Base-by-base conservation (phyloP, 2,888 invertebrate genomes). In the Holacanthella duospinosa region DNA sequence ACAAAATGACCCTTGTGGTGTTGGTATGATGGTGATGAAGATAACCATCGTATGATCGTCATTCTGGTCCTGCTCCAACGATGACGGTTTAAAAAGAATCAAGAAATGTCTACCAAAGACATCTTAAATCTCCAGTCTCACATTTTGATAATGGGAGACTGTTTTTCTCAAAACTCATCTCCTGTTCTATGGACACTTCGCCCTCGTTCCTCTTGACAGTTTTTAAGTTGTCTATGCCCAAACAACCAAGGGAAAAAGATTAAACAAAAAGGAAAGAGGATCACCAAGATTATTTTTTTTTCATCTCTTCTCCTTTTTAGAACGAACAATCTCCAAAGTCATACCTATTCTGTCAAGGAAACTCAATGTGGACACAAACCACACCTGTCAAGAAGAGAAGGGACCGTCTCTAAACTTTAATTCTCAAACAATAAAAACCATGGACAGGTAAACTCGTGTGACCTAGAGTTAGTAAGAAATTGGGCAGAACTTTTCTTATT, bases 161-260 rank as follows among this genome's bases (percentile, higher is more conserved):
- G 48, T 48, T 48, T 48, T 48, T 48, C 19, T 48, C n/a, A n/a
- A 36, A 36, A 36, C 36, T 36, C 36, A 36, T 48, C 21, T 48
- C 48, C 21, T 36, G 9, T 12, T 12, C 16, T 9, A 9, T 16
- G 48, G 48, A 48, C 48, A 48, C 48, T 48, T 48, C 19, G 48
- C 12, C 21, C 36, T 48, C n/a, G 19, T 4, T 48, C 48, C 48
- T 48, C 19, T n/a, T 48, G 48, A 48, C 48, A 48, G 21, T 48
- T n/a, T n/a, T 48, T 21, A 48, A 48, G 48, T 48, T 48, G 48
- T 48, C 48, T 21, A 48, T 48, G 48, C 4, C 48, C 48, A 48
- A 48, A 48, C 48, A 48, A 48, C 36, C 6, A 9, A 4, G 21
- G n/a, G 21, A 48, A 21, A n/a, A 48, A 21, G 21, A n/a, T 21